Evolutionary conservation across 2,888 invertebrate genomes (phyloP), one percentile per base, ranked within the genome.

Genomic region (Patella ulyssiponensis): DNA sequence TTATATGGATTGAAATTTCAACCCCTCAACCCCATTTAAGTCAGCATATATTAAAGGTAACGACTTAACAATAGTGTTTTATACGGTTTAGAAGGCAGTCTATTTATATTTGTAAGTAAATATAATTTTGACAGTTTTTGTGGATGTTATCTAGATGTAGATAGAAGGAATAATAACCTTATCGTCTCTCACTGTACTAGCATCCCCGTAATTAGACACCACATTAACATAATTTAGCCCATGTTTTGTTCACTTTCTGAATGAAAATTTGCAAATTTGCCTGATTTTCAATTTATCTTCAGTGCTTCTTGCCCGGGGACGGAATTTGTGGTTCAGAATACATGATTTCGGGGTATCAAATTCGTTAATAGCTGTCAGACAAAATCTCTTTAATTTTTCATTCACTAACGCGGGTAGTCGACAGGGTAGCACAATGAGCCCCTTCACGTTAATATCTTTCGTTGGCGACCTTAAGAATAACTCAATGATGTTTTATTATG

Each of bases 191-290:
- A 44, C 44, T 44, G 44, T 44, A 44, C 44, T 44, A 44, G 9
- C 44, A 44, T 44, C 44, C 23, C 64, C 64, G 64, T 64, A 64
- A 64, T 23, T 64, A 64, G 64, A 64, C 20, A 64, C 64, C 64
- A 20, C 64, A 64, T 64, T 64, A 64, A 64, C 64, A 64, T 64
- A 64, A 64, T 64, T 64, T 64, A 64, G 20, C 23, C 11, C 20
- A 64, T 14, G 64, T 64, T 64, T 64, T 64, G 64, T 64, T n/a
- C 20, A 20, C 64, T 23, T 23, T 64, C 23, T 64, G 20, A 64
- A 64, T 64, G 23, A 64, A 20, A 64, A 64, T 64, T 64, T 64
- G 64, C 64, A 64, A 64, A 64, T 64, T 64, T 64, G 64, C 23
- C 64, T 64, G 64, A 64, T 23, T 64, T 64, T 64, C 23, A 20